These are phyloP conservation scores for Sceloporus undulatus DNA, from an alignment of 2,113 vertebrate species.

Conservation along the genomic window DNA sequence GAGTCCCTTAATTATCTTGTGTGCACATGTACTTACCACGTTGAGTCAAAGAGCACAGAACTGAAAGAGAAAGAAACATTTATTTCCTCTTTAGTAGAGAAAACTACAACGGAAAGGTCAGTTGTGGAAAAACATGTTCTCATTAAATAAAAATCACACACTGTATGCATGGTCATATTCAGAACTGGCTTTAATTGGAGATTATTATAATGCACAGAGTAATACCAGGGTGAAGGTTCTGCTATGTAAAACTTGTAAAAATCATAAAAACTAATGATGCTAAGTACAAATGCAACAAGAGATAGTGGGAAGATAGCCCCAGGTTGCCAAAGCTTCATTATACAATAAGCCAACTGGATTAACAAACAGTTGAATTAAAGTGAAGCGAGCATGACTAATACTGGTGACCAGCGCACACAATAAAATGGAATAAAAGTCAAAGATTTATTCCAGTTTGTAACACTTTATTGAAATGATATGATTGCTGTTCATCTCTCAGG, in stretches of 20 bases:
- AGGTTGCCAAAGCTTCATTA: constrained; percentile 49
- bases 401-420: constrained; percentile 31
- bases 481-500: constrained; percentile 29
- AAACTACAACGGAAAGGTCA: constrained; percentile 47
- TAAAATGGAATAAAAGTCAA: neutral
- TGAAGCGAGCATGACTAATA: constrained; percentile 42
- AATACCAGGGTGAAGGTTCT: constrained; percentile 61
- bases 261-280: constrained; percentile 69
- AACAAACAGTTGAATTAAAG: constrained; percentile 29
- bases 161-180: constrained; percentile 33
- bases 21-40: neutral
- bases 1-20: neutral
- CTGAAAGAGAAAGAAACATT: constrained; percentile 33
- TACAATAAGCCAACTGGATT: constrained; percentile 37
- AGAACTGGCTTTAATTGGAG: constrained; percentile 52
- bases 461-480: neutral
- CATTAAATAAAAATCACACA: constrained; percentile 49
- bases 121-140: constrained; percentile 44
- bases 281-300: constrained; percentile 52
- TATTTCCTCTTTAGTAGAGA: constrained; percentile 39
- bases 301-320: constrained; percentile 21
- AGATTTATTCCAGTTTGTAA: constrained; percentile 2
- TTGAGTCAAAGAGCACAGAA: neutral
- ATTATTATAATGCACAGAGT: constrained; percentile 40
- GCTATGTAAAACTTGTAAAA: constrained; percentile 59